Evolutionary conservation across 2,797 vertebrate genomes (phyloP), one percentile per base, ranked within the genome.

Genomic region (Psittacula echo): DNA sequence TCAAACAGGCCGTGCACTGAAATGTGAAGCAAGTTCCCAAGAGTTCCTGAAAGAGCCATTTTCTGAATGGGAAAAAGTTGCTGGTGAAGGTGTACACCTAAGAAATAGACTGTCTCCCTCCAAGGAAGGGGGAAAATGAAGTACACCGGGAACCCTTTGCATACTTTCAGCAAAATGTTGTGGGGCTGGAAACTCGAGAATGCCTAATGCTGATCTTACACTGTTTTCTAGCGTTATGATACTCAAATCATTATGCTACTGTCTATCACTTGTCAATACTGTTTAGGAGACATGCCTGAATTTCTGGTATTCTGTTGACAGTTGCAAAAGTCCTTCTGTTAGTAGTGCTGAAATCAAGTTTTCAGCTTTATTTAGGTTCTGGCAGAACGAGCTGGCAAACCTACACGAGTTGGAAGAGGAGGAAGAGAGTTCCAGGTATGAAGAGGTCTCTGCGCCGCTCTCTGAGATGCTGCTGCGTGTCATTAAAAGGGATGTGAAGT

Each of bases 271-370:
- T 92, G 85, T 90, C 87, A 81, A 14, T 91, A 64, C 34, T 72
- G 61, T 58, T 90, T 48, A 81, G 75, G 50, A 92, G 65, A 60
- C 74, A 34, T 68, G 87, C 85, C 87, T 60, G 65, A 47, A 75
- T 81, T 89, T 93, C 45, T 91, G 54, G 34, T 92, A 41, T 62
- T 74, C 86, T 82, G 82, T 64, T 94, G 83, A 87, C 79, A 90
- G 72, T 82, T 82, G 76, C 73, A 54, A 11, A 76, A 86, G 85
- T 86, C 93, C 94, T 94, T 94, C 90, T 95, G 85, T 85, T 68
- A n/a, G 76, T 27, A 68, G 50, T n/a, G 27, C 58, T 78, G 67
- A 81, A 86, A 41, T 72, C 54, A 72, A 61, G 60, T 76, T 86
- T 90, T 82, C 64, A 54, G 80, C 37, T 92, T 88, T 82, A 85